A percentile compares a stretch with the other conserved stretches of the same genome.
These are phyloP conservation scores for Triplophysa dalaica DNA, from an alignment of 2,113 vertebrate species.

Conservation along the genomic window DNA sequence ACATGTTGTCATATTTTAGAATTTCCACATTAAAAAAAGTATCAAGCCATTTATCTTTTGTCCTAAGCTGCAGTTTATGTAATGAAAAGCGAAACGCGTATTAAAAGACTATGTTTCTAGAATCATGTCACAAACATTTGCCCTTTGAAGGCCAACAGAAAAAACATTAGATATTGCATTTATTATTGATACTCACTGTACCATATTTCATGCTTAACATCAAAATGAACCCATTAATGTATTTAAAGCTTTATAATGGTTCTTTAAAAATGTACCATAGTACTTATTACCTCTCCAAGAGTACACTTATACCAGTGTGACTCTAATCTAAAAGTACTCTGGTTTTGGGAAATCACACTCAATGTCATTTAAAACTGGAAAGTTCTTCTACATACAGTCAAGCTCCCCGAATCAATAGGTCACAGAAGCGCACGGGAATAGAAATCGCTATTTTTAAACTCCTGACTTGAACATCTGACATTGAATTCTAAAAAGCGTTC, in stretches of 20 bases:
- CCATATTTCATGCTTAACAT: background rate
- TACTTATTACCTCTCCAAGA: background rate
- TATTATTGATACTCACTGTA: background rate
- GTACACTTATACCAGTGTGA: background rate
- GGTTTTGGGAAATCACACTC: background rate
- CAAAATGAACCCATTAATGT: background rate
- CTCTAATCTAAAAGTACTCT: background rate
- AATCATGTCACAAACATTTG: background rate
- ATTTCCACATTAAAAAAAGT: background rate
- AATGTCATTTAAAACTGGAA: too few relatives aligned
- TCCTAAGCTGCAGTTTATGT: background rate
- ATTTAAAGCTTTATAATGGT: background rate
- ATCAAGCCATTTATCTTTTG: slow-evolving; percentile 14
- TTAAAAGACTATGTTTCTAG: background rate
- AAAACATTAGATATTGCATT: background rate
- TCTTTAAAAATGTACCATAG: background rate
- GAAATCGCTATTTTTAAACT: background rate
- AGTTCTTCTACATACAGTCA: background rate
- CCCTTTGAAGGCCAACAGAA: background rate
- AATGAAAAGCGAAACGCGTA: background rate
- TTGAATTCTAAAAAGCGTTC: background rate
- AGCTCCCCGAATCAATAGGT: background rate
- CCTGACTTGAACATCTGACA: background rate
- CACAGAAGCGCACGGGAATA: background rate
- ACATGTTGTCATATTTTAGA: too few relatives aligned